Conservation (phyloP, 1,140 invertebrate genomes). For the Muscidifurax raptorellus region DNA sequence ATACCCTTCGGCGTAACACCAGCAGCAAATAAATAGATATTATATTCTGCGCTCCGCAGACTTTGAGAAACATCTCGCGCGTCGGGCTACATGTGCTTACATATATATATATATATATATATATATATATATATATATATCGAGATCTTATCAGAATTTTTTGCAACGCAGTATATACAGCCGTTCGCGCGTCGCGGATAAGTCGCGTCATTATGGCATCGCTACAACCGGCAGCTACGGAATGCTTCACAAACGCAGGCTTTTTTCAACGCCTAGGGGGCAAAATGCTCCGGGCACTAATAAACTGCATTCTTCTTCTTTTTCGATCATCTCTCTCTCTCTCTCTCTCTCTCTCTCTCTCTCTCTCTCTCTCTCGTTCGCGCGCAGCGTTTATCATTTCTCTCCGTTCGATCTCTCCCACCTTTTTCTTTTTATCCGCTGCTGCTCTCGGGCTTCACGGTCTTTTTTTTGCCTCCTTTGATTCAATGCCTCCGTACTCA, state of each 20-base stretch:
- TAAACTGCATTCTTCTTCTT: conserved; percentile 52
- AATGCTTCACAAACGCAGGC: conserved; percentile 41
- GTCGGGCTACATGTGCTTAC: conserved; percentile 25
- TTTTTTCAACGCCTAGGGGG: conserved; percentile 40
- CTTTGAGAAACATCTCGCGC: conserved; percentile 24
- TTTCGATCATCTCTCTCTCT: background rate
- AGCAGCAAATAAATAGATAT: background rate
- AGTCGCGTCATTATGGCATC: conserved; percentile 39
- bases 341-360: conserved; percentile 14
- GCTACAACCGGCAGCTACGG: conserved; percentile 33
- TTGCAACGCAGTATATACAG: background rate
- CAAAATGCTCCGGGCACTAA: conserved; percentile 46
- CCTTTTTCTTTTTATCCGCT: conserved; percentile 58
- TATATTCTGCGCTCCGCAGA: background rate
- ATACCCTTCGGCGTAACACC: background rate
- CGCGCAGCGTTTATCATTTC: conserved; percentile 49
- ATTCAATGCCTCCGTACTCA: conserved; percentile 44
- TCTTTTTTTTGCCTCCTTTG: conserved; percentile 33
- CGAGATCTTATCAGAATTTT: conserved; percentile 36
- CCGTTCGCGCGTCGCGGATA: conserved; percentile 3
- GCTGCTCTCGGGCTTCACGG: conserved; percentile 56
- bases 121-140: background rate
- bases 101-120: background rate
- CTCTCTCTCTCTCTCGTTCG: conserved; percentile 19
- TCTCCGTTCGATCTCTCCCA: conserved; percentile 51